Percentiles rank a stretch among this genome's conserved stretches.
Evolutionary conservation across 2,888 invertebrate species (phyloP).

Genomic region (Balanococcus diminutus): DNA sequence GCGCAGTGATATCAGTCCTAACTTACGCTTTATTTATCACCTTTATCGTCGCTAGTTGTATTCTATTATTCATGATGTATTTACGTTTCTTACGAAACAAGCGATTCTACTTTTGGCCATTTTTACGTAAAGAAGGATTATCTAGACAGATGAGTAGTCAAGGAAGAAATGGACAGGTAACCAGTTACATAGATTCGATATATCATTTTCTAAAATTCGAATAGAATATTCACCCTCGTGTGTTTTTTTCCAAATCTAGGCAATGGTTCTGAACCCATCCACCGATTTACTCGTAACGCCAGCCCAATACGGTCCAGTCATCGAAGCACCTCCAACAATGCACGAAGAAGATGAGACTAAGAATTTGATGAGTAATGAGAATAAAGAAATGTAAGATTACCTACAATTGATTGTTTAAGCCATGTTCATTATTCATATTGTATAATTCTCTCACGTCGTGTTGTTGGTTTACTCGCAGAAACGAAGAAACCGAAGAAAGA

Average conservation of each 20-base stretch:
- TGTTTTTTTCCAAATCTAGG: slow-evolving; percentile 60
- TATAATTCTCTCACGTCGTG: background rate
- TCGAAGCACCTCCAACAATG: slow-evolving; percentile 69
- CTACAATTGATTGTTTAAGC: background rate
- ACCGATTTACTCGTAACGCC: slow-evolving; percentile 76
- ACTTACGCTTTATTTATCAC: slow-evolving; percentile 57
- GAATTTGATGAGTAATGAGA: slow-evolving; percentile 73
- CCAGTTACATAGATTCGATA: too few species aligned
- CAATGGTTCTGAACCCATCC: slow-evolving; percentile 74
- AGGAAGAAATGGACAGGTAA: slow-evolving; percentile 60
- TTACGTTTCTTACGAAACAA: slow-evolving; percentile 58
- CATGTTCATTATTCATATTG: background rate
- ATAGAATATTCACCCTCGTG: background rate
- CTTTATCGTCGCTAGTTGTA: slow-evolving; percentile 55
- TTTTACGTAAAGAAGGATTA: slow-evolving; percentile 60
- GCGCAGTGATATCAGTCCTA: background rate
- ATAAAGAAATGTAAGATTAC: slow-evolving; percentile 71
- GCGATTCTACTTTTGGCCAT: slow-evolving; percentile 59
- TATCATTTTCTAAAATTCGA: background rate
- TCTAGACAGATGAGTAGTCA: slow-evolving; percentile 60
- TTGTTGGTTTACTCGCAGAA: slow-evolving; percentile 62
- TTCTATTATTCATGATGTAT: slow-evolving; percentile 56
- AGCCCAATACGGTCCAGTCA: slow-evolving; percentile 77
- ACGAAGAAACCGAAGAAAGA: slow-evolving; percentile 74
- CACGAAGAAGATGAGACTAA: slow-evolving; percentile 73